Evolutionary conservation across 2,888 invertebrate genomes (phyloP), one percentile per base, ranked within the genome.

Genomic region (Ormyrus nitidulus): DNA sequence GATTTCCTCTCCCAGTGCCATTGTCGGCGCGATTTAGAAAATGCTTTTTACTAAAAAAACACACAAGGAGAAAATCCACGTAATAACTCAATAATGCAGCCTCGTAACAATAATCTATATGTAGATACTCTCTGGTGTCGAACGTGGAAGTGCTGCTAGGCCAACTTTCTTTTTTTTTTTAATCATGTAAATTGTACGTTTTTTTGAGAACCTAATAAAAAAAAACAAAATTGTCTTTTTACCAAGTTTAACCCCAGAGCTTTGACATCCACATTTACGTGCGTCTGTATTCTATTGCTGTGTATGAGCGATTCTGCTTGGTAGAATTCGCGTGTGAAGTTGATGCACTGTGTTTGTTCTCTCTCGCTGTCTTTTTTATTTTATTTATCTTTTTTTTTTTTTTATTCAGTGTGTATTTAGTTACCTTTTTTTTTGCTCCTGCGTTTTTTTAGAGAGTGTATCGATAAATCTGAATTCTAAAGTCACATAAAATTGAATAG

Each of bases 241-340:
- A 58, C 66, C 61, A 56, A 71, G n/a, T 71, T 84, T 83, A 83
- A 81, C 64, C 34, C 34, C 72, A 76, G 81, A 83, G 75, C 70
- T 76, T 77, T 70, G 49, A 74, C 79, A 54, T 82, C 71, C 19
- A 76, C 76, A 77, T 46, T 62, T 54, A 58, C 13, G 64, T 70
- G 51, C 61, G 54, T n/a, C 34, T 44, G 8, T 54, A 68, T 75
- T 74, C n/a, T 68, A 70, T 34, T 76, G 58, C 74, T 74, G 69
- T 75, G 77, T 70, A 74, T 76, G 19, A 81, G 77, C 76, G 64
- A 80, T 79, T 62, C 66, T 77, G 80, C 77, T 80, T 80, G 69
- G 53, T 80, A 80, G 80, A 77, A 61, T 59, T 49, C 48, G 61
- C 65, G 49, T 34, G 34, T 71, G 51, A 54, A 65, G 34, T 70